Evolutionary conservation across 2,113 vertebrate genomes (phyloP), one percentile per base, ranked within the genome.

Genomic region (Megalops atlanticus): DNA sequence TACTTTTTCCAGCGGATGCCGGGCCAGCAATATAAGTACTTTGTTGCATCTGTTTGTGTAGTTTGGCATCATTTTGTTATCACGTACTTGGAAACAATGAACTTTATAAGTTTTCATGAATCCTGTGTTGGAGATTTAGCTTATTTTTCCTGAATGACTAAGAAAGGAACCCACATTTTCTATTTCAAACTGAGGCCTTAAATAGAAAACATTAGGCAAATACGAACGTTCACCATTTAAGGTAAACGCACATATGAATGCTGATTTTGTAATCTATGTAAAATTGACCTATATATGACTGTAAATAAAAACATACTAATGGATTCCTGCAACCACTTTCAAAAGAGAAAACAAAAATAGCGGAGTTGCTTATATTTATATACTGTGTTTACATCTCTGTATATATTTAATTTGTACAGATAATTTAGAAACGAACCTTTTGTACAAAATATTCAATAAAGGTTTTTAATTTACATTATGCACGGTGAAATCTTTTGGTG

Each of bases 331-430:
- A 85, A 80, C 83, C 83, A 36, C 77, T 80, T 85, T 83, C 81
- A 38, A 82, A 86, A 84, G 69, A 79, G 49, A 74, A 70, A 84
- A 74, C 70, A 82, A 77, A 81, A 85, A 82, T 77, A 81, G 82
- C 85, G 74, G 77, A 68, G 77, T 43, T 68, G 78, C 88, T 86
- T 87, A 83, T 81, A 86, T 85, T 52, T 87, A 83, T 71, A 76
- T 80, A 47, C 52, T 80, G 78, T 89, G 88, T 87, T 64, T n/a
- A 78, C 83, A 86, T 84, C 82, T 83, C 54, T 84, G 83, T 87
- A 83, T 84, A 81, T 82, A 79, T 85, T 81, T 86, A 77, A 84
- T 87, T 69, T 85, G 77, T 84, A 84, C 78, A 78, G 79, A 83
- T 78, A 83, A 85, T 84, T 11, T 54, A 80, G 82, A 80, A 83